phyloP scores from a whole-genome alignment of 2,797 vertebrate species.

The Sebastes taczanowskii region DNA sequence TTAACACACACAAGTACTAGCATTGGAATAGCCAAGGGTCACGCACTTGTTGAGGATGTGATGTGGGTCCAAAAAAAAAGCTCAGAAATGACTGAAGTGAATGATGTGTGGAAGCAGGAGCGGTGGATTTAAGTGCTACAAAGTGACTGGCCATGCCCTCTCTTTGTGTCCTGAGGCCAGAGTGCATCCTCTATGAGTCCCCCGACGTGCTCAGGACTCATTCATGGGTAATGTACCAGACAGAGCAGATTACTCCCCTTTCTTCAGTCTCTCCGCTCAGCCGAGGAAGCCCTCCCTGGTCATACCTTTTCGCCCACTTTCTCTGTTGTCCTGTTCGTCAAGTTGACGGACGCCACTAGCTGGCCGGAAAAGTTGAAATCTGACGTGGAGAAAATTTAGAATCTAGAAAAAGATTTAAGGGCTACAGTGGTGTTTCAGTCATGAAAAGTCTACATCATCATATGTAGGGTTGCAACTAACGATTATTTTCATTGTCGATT shows the following conservation, averaged over 20 bases:
- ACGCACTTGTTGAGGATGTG: slow-evolving; percentile 21
- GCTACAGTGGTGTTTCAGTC: not conserved
- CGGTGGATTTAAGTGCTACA: slow-evolving; percentile 69
- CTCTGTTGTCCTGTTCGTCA: slow-evolving; percentile 43
- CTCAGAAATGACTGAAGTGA: slow-evolving; percentile 45
- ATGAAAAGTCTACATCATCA: not conserved
- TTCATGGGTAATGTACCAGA: slow-evolving; percentile 86
- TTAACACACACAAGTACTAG: not conserved
- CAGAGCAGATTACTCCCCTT: slow-evolving; percentile 78
- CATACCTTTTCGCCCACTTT: slow-evolving; percentile 45
- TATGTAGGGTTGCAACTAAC: no score
- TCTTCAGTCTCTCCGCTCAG: slow-evolving; percentile 64
- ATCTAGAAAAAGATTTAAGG: not conserved
- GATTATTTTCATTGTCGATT: no score
- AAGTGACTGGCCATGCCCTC: slow-evolving; percentile 73
- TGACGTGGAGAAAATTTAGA: not conserved
- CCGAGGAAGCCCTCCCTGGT: slow-evolving; percentile 47
- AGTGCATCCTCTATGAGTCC: slow-evolving; percentile 79
- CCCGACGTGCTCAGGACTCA: slow-evolving; percentile 75
- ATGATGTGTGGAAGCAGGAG: slow-evolving; percentile 52
- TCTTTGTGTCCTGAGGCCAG: slow-evolving; percentile 77
- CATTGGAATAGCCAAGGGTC: not conserved
- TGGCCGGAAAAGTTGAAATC: not conserved
- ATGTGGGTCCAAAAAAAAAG: slow-evolving; percentile 9
- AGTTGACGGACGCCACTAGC: slow-evolving; percentile 6